Conservation (phyloP, 2,797 vertebrate species). For the Mormyrops boulengeri region DNA sequence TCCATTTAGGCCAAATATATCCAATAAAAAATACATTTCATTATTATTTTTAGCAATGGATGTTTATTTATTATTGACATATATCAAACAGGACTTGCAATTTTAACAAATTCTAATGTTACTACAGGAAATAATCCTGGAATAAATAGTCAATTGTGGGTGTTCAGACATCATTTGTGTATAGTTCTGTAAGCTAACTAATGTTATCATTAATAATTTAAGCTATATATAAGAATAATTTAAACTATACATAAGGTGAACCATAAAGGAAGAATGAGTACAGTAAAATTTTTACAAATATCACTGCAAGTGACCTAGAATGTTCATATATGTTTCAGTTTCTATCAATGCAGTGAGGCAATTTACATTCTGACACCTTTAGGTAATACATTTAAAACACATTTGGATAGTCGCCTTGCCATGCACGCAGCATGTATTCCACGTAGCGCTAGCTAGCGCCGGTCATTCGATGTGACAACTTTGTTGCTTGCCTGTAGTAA, state of each 20-base stretch:
- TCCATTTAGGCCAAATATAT: background rate
- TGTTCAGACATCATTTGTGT: background rate
- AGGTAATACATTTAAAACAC: background rate
- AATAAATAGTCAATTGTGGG: background rate
- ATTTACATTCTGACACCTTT: background rate
- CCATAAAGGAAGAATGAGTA: background rate
- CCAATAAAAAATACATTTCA: background rate
- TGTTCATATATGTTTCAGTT: background rate
- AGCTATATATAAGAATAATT: background rate
- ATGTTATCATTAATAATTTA: background rate
- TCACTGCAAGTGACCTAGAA: background rate
- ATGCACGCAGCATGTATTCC: background rate
- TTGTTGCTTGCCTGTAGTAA: conserved; percentile 17
- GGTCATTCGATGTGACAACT: background rate
- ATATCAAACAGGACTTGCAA: background rate
- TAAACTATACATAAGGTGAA: background rate
- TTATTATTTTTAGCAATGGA: background rate
- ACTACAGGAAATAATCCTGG: background rate
- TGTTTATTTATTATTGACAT: background rate
- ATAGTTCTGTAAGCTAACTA: background rate
- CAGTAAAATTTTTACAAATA: background rate
- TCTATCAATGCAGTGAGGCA: background rate
- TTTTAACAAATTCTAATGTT: background rate
- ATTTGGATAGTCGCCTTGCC: background rate
- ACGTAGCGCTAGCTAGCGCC: background rate